These are phyloP conservation scores for Ceratosolen solmsi DNA, from an alignment of 1,140 invertebrate species.

Conservation along the genomic window DNA sequence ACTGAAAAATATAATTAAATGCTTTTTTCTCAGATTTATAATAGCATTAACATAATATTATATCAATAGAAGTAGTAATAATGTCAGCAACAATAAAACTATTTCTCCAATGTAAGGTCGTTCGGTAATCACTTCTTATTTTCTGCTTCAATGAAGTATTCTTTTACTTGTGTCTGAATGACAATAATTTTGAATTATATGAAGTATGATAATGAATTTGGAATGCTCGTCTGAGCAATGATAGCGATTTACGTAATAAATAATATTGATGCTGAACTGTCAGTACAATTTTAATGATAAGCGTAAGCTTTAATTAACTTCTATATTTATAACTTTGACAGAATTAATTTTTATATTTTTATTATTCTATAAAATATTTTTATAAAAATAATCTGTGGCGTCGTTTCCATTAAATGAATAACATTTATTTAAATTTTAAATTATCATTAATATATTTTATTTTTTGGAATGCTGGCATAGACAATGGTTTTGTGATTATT, in stretches of 20 bases:
- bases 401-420: conserved; percentile 17
- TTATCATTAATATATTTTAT: too few species aligned
- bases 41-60: too few species aligned
- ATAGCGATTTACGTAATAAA: conserved; percentile 22
- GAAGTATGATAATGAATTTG: neutral
- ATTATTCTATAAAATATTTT: conserved; percentile 3
- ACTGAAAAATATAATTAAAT: too few species aligned
- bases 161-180: neutral
- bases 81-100: neutral
- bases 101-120: neutral
- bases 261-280: neutral
- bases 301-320: too few species aligned
- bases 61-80: too few species aligned
- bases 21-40: too few species aligned
- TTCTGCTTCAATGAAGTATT: neutral
- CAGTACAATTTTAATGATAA: conserved; percentile 10
- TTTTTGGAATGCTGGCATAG: too few species aligned
- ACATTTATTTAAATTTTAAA: too few species aligned
- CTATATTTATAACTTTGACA: too few species aligned
- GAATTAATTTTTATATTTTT: too few species aligned
- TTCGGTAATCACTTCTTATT: neutral
- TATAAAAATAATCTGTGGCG: neutral
- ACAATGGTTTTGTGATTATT: too few species aligned
- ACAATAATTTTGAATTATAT: neutral
- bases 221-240: neutral